Evolutionary conservation across 2,797 vertebrate species (phyloP), one percentile per base, ranked within the genome.

Genomic region (Acipenser transmontanus): DNA sequence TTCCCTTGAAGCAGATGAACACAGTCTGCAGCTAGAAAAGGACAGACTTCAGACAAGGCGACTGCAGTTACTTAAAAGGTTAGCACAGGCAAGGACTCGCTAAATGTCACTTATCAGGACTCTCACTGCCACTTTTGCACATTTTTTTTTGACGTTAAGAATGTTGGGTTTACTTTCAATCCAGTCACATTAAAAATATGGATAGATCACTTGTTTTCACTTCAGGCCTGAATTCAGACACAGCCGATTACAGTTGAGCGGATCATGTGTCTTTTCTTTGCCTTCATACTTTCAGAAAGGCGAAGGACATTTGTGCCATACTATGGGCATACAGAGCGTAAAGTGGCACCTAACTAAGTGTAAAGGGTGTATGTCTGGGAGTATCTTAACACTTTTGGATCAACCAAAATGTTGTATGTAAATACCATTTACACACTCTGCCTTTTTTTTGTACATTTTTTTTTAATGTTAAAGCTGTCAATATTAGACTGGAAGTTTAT

Each of bases 121-220:
- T 92, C 89, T 93, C 93, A 90, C 95, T 98, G 95, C 95, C 93
- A 96, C 93, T 95, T 92, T 98, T 98, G 96, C 97, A 99, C 97
- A 98, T 97, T 95, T 95, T 69, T 73, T 34, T 93, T 96, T 97
- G 94, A 98, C 96, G 86, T 96, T 95, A 94, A 96, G 97, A 99
- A 98, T 99, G 97, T 99, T 95, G 92, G 80, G 93, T 92, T 96
- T 94, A 89, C 91, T 93, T 94, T 94, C 93, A 92, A 87, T 94
- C 89, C 85, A 89, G 89, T 93, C 88, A 84, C 86, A 84, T 78
- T 68, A 75, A 81, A 84, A 80, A 78, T 34, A 34, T 57, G 48
- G 56, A 74, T 75, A 75, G 73, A 69, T 78, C 64, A 79, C 68
- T 78, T 82, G 11, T 68, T 54, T 57, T 50, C n/a, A 12, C 63